These are phyloP conservation scores for Remorina albescens DNA, from an alignment of 2,797 vertebrate genomes.

Conservation along the genomic window DNA sequence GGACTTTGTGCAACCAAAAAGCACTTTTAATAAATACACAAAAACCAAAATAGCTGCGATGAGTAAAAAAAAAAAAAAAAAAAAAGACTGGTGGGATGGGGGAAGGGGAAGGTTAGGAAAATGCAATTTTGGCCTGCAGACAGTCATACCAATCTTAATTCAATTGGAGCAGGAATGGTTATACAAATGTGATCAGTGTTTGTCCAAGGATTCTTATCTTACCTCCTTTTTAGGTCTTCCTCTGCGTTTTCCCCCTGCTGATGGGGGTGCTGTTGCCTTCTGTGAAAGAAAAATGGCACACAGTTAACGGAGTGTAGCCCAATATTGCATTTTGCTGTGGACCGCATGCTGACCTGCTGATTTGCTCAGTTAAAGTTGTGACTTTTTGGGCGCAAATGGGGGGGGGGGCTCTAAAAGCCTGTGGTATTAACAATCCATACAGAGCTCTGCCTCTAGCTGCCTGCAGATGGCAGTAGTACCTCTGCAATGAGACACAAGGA, in stretches of 20 bases:
- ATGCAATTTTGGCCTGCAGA: slow-evolving; percentile 56
- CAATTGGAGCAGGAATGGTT: slow-evolving; percentile 47
- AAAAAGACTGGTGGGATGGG: too few species aligned
- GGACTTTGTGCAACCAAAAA: neutral
- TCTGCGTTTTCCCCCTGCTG: slow-evolving; percentile 90
- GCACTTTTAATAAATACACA: slow-evolving; percentile 33
- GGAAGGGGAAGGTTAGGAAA: slow-evolving; percentile 49
- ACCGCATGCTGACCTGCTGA: neutral
- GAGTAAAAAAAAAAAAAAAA: too few species aligned
- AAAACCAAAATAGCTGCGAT: slow-evolving; percentile 51
- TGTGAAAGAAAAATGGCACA: slow-evolving; percentile 64
- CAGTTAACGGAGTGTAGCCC: neutral
- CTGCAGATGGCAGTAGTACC: slow-evolving; percentile 79
- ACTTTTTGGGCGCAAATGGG: neutral
- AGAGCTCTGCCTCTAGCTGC: slow-evolving; percentile 33
- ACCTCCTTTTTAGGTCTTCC: slow-evolving; percentile 96
- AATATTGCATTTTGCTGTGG: slow-evolving; percentile 2
- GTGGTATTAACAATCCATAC: slow-evolving; percentile 29
- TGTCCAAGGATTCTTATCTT: slow-evolving; percentile 78
- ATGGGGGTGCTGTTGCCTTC: slow-evolving; percentile 86
- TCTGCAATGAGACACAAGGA: slow-evolving; percentile 61
- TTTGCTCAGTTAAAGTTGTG: neutral
- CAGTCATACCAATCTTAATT: slow-evolving; percentile 65
- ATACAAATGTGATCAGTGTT: slow-evolving; percentile 28
- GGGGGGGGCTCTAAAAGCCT: too few species aligned